Evolutionary conservation across 2,113 vertebrate species (phyloP).

Genomic region (Alouatta palliata): DNA sequence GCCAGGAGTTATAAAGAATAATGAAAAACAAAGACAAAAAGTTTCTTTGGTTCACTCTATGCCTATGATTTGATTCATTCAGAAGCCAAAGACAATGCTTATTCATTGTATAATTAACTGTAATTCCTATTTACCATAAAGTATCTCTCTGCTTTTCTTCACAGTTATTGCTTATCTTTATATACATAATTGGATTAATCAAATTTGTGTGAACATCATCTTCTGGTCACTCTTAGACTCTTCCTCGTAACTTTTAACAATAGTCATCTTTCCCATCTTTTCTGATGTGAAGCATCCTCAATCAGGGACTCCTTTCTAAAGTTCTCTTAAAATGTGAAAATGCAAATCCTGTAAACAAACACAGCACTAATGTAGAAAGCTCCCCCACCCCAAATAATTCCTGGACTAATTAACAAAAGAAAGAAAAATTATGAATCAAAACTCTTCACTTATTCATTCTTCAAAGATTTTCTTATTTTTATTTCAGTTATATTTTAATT

Average conservation of each 20-base stretch:
- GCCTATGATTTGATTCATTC: background rate
- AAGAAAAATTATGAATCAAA: background rate
- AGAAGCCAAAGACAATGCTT: background rate
- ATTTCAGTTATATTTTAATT: background rate
- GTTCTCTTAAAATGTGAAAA: background rate
- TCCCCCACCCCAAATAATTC: background rate
- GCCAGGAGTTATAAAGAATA: conserved; percentile 7
- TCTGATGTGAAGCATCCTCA: background rate
- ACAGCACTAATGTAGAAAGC: background rate
- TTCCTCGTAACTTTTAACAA: background rate
- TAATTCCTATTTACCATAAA: background rate
- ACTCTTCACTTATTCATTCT: background rate
- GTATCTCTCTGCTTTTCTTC: background rate
- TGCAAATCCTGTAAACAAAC: background rate
- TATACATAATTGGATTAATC: background rate
- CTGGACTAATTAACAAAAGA: background rate
- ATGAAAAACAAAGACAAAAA: background rate
- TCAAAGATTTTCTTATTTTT: background rate
- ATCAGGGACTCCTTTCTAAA: background rate
- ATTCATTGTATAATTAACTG: background rate
- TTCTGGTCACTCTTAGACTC: background rate
- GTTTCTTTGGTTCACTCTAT: background rate
- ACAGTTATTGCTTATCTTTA: background rate
- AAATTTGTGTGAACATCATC: background rate
- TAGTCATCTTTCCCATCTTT: background rate